These are phyloP conservation scores for Nothobranchius kuhntae DNA, from an alignment of 2,113 vertebrate genomes.

Conservation along the genomic window DNA sequence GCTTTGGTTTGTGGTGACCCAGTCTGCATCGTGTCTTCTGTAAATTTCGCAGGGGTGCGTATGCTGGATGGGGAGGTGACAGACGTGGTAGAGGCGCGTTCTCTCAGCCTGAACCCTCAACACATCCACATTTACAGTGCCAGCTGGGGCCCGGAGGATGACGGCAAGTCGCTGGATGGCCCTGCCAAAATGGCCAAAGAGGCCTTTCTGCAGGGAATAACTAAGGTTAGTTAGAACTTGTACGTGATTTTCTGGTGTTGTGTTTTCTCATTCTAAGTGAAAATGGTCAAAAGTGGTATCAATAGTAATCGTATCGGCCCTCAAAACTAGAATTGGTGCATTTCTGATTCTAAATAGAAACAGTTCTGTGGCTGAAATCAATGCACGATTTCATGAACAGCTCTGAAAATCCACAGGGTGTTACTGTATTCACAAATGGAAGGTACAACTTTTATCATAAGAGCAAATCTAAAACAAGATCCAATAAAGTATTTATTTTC, in stretches of 20 bases:
- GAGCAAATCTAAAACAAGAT: not conserved
- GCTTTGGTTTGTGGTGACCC: conserved; percentile 1
- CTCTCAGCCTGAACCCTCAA: conserved; percentile 91
- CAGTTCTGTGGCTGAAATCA: not conserved
- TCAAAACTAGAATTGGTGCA: too few species aligned
- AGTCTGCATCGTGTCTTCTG: not conserved
- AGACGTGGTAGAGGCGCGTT: conserved; percentile 94
- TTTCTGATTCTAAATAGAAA: not conserved
- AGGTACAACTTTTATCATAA: not conserved
- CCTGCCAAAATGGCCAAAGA: conserved; percentile 94
- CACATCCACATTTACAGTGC: conserved; percentile 94
- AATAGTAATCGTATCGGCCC: too few species aligned
- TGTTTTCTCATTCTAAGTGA: too few species aligned
- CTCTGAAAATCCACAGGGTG: not conserved
- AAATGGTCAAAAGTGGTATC: too few species aligned
- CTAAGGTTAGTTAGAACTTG: conserved; percentile 83
- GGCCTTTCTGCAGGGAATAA: conserved; percentile 92
- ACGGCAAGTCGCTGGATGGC: conserved; percentile 95
- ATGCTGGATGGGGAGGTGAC: conserved; percentile 99
- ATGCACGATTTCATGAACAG: not conserved
- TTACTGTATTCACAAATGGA: not conserved
- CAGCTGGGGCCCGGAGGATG: conserved; percentile 95
- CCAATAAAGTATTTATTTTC: not conserved
- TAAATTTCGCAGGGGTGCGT: conserved; percentile 85
- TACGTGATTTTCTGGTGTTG: not conserved